Base-by-base conservation (phyloP, 2,888 invertebrate species). In the Tachina grossa region DNA sequence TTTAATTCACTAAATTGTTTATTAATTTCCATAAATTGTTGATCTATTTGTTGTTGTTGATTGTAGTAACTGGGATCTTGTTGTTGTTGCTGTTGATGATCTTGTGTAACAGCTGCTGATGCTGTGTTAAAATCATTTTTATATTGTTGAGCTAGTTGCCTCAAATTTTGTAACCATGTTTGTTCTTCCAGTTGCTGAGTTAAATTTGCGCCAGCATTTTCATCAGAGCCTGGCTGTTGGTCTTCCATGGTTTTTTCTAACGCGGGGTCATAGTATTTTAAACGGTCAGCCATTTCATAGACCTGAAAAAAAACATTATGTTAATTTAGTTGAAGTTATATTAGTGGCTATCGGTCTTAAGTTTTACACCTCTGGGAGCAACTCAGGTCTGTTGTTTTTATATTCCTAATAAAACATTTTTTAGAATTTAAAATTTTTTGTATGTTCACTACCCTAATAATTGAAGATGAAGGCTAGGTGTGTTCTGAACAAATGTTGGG, bases 221-320 rank as follows among this genome's bases (percentile, higher is more conserved):
- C 90, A 87, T 88, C 91, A 49, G 89, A 89, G 31, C 89, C 92
- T 61, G 88, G 55, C 82, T 90, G 89, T 68, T 90, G 90, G 82
- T 93, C 93, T 66, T 91, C 91, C 45, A 90, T 82, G 11, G 89
- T 89, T 77, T 91, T 91, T 80, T 91, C 91, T 66, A 93, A 87
- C 22, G 92, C 91, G 16, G 95, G 95, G 92, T 97, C 97, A 89
- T 95, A 94, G 92, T 95, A 95, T 92, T 96, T 96, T 87, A 97
- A 93, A 84, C 95, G 94, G 90, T 93, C 93, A 22, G 94, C 94
- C 88, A 95, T 90, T 87, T 92, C 91, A 84, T 93, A 94, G 63
- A 94, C 91, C 91, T 93, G 41, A 68, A 59, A 53, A 49, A 22
- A 45, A 14, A 71, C 3, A 47, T 31, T 66, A 31, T 4, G 4